phyloP scores from a whole-genome alignment of 2,797 vertebrate species.

The Nannoperca obscura region DNA sequence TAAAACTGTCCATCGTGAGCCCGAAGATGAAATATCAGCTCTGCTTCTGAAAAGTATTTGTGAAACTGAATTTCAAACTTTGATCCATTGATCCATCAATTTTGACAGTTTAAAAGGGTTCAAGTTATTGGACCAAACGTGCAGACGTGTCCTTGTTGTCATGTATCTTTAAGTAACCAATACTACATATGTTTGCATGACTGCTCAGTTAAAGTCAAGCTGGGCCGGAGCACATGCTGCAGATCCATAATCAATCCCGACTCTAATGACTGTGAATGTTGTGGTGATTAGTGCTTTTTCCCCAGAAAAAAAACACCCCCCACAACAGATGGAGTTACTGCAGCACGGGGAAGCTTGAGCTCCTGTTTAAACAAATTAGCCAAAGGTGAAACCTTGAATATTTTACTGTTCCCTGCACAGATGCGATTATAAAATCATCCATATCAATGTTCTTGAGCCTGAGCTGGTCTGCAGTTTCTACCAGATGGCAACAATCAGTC shows the following conservation, averaged over 20 bases:
- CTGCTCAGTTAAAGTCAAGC: conserved; percentile 23
- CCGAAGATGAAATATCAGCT: not conserved
- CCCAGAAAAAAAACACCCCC: conserved; percentile 24
- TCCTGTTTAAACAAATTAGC: conserved; percentile 84
- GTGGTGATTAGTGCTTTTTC: conserved; percentile 60
- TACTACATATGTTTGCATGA: not conserved
- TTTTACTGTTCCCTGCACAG: conserved; percentile 69
- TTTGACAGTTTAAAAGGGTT: not conserved
- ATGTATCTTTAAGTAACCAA: not conserved
- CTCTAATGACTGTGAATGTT: conserved; percentile 63
- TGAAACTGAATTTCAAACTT: not conserved
- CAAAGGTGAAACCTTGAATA: conserved; percentile 61
- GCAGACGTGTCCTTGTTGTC: not conserved
- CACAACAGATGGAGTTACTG: conserved; percentile 71
- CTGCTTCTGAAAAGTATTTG: not conserved
- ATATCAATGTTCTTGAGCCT: conserved; percentile 71
- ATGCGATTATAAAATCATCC: conserved; percentile 71
- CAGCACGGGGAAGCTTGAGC: conserved; percentile 38
- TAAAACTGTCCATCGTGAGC: not conserved
- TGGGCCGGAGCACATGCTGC: conserved; percentile 18
- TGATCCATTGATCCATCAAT: not conserved
- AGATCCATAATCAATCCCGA: conserved; percentile 58
- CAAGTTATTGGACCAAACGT: not conserved
- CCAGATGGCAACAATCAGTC: conserved; percentile 74
- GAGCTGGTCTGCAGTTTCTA: conserved; percentile 42